phyloP scores from a whole-genome alignment of 2,888 invertebrate genomes.

The Luperina nickerlii region DNA sequence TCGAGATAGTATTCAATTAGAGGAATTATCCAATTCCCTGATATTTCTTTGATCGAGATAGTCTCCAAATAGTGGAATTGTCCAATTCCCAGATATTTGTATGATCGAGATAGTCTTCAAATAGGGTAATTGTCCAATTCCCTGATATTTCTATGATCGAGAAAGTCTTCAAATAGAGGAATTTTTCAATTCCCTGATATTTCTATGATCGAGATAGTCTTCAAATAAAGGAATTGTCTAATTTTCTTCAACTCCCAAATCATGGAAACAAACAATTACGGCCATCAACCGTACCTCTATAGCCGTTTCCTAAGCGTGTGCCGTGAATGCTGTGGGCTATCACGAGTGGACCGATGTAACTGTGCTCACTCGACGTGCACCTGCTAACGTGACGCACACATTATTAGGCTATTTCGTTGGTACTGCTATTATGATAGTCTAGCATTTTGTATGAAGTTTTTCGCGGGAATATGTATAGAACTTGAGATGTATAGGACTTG shows the following conservation, averaged over 20 bases:
- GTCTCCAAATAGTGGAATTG: background rate
- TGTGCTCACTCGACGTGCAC: constrained; percentile 44
- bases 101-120: background rate
- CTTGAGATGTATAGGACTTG: no score
- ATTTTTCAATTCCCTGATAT: background rate
- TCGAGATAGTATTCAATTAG: background rate
- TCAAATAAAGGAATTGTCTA: background rate
- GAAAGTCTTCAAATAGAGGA: background rate
- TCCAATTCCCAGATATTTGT: background rate
- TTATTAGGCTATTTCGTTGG: constrained; percentile 43
- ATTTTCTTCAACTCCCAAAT: constrained; percentile 43
- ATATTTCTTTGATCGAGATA: background rate
- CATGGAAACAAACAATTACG: constrained; percentile 63
- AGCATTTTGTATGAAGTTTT: constrained; percentile 14
- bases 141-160: background rate
- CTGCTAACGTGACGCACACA: constrained; percentile 47
- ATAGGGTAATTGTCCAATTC: background rate
- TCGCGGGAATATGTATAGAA: background rate
- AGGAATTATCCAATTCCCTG: background rate
- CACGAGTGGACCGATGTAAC: constrained; percentile 73
- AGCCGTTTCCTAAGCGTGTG: constrained; percentile 66
- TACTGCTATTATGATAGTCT: constrained; percentile 31
- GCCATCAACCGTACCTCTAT: constrained; percentile 38
- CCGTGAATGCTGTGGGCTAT: constrained; percentile 80
- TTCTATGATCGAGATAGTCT: background rate